These are phyloP conservation scores for Rhinichthys osculus DNA, from an alignment of 2,797 vertebrate species.

Conservation along the genomic window DNA sequence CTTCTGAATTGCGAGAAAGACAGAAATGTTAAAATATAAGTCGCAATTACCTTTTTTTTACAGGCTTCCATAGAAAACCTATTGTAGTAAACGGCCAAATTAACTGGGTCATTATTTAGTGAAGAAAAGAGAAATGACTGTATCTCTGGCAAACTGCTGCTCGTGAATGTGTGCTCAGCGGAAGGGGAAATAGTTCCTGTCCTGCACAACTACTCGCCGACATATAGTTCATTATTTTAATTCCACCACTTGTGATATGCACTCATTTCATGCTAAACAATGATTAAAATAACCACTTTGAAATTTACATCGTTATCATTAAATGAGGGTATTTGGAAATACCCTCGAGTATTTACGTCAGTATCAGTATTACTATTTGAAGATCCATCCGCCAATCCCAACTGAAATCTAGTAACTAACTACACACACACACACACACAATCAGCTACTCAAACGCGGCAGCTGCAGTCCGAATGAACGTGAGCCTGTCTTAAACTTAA, in stretches of 20 bases:
- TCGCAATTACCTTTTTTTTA: too few relatives aligned
- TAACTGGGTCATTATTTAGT: neutral
- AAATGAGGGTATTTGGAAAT: too few relatives aligned
- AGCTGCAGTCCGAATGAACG: too few relatives aligned
- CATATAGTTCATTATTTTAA: neutral
- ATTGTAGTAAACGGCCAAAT: neutral
- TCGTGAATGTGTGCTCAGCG: neutral
- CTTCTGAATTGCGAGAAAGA: too few relatives aligned
- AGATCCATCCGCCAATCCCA: neutral
- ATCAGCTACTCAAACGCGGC: too few relatives aligned
- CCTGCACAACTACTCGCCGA: neutral
- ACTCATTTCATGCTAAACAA: neutral
- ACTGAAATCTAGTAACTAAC: too few relatives aligned
- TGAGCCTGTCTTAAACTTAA: neutral
- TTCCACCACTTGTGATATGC: neutral
- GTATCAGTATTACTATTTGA: neutral
- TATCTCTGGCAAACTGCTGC: neutral
- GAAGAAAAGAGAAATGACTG: neutral
- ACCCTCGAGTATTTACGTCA: neutral
- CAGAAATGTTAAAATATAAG: too few relatives aligned
- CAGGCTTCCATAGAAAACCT: neutral
- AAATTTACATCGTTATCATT: neutral
- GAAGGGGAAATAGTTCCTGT: constrained; percentile 10
- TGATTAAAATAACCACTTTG: neutral
- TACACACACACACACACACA: neutral